These are phyloP conservation scores for Callyntrura guangdongensis DNA, from an alignment of 2,888 invertebrate species.

Conservation along the genomic window DNA sequence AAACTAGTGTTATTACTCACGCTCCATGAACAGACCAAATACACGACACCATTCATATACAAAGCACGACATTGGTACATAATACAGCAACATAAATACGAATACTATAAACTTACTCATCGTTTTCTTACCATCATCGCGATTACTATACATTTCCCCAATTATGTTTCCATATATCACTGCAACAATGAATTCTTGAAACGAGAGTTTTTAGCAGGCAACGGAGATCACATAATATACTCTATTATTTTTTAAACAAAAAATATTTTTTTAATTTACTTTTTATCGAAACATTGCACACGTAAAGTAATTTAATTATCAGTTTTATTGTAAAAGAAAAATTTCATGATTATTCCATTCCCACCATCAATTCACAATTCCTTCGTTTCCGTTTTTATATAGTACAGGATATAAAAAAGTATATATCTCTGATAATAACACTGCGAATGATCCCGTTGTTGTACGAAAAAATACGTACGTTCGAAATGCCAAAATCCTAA, in stretches of 20 bases:
- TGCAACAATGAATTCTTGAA: neutral
- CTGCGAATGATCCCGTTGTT: conserved; percentile 84
- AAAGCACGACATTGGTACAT: conserved; percentile 47
- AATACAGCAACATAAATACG: conserved; percentile 27
- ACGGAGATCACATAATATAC: conserved; percentile 47
- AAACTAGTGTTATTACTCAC: too few relatives aligned
- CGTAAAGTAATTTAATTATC: too few relatives aligned
- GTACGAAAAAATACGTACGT: conserved; percentile 23
- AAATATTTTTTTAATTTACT: neutral
- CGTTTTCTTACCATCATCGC: neutral
- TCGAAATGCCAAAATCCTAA: too few relatives aligned
- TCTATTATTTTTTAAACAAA: conserved; percentile 4
- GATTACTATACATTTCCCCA: neutral
- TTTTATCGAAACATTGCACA: neutral
- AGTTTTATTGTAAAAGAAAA: neutral
- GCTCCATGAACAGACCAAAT: conserved; percentile 51
- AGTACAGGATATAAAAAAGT: neutral
- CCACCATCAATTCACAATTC: neutral
- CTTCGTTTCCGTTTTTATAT: neutral
- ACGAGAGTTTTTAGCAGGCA: neutral
- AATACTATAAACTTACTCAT: too few relatives aligned
- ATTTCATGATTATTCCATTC: neutral
- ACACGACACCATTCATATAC: conserved; percentile 48
- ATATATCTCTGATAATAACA: conserved; percentile 83
- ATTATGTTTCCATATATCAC: neutral